Percentiles rank a stretch among this genome's conserved stretches.
These are phyloP conservation scores for Drosophila ogumai DNA, from an alignment of 1,140 invertebrate genomes.

Conservation along the genomic window DNA sequence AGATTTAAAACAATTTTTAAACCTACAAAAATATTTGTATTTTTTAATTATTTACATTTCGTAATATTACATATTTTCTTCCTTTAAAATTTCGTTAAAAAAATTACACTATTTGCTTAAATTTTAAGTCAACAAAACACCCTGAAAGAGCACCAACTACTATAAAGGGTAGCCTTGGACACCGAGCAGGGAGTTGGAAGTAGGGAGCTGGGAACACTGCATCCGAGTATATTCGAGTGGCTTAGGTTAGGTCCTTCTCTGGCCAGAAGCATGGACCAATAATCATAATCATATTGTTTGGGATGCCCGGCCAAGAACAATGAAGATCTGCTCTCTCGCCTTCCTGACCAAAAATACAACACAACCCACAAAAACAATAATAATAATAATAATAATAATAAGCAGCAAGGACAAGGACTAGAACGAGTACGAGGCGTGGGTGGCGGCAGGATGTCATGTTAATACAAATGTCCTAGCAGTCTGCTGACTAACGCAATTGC, in stretches of 20 bases:
- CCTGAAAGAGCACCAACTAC: neutral
- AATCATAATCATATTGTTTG: slow-evolving; percentile 80
- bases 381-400: slow-evolving; percentile 71
- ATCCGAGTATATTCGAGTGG: slow-evolving; percentile 57
- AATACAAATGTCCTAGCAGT: slow-evolving; percentile 76
- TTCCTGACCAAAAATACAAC: slow-evolving; percentile 11
- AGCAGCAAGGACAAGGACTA: slow-evolving; percentile 46
- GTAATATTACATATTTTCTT: no score
- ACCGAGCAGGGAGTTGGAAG: neutral
- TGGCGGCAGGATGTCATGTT: slow-evolving; percentile 71
- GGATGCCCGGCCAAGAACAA: slow-evolving; percentile 50
- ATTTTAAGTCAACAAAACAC: no score
- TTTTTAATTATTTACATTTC: neutral
- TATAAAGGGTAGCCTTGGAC: neutral
- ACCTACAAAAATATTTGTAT: neutral
- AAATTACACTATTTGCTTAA: neutral
- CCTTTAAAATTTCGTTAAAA: neutral
- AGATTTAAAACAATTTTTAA: neutral
- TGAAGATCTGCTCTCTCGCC: slow-evolving; percentile 21
- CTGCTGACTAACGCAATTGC: slow-evolving; percentile 81
- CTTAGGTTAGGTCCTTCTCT: slow-evolving; percentile 61
- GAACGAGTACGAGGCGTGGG: neutral
- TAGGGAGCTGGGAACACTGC: slow-evolving; percentile 11
- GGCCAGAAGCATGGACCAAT: slow-evolving; percentile 60
- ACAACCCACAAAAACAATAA: slow-evolving; percentile 74